Evolutionary conservation across 2,797 vertebrate species (phyloP).

Genomic region (Galago senegalensis): DNA sequence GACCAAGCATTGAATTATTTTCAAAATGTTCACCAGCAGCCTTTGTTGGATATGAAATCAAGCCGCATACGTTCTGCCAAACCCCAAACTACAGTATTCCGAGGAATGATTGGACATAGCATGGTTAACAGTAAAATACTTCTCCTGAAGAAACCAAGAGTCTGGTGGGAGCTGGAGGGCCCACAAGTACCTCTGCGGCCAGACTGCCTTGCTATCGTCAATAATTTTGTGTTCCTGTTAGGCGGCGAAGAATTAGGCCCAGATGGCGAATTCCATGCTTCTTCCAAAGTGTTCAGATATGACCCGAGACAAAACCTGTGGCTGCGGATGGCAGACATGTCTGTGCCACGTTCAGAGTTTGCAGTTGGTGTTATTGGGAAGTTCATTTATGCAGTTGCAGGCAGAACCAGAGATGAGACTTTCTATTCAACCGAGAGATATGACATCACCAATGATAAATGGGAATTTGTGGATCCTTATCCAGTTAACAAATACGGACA

Average conservation of each 20-base stretch:
- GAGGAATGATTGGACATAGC: slow-evolving; percentile 99
- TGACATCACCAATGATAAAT: slow-evolving; percentile 98
- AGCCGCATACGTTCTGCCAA: slow-evolving; percentile 98
- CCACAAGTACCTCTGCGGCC: slow-evolving; percentile 98
- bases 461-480: slow-evolving; percentile 99
- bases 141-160: slow-evolving; percentile 97
- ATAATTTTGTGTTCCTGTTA: slow-evolving; percentile 98
- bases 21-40: slow-evolving; percentile 97
- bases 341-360: slow-evolving; percentile 98
- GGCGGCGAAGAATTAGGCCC: slow-evolving; percentile 98
- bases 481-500: slow-evolving; percentile 99
- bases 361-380: slow-evolving; percentile 98
- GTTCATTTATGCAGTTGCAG: slow-evolving; percentile 98
- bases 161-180: slow-evolving; percentile 99
- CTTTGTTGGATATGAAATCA: slow-evolving; percentile 96
- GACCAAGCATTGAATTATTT: slow-evolving; percentile 98
- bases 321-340: slow-evolving; percentile 99
- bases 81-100: slow-evolving; percentile 98
- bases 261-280: slow-evolving; percentile 98
- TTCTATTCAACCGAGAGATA: slow-evolving; percentile 99
- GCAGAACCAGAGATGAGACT: slow-evolving; percentile 98
- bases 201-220: slow-evolving; percentile 98
- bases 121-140: slow-evolving; percentile 99
- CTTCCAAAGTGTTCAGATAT: slow-evolving; percentile 99
- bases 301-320: slow-evolving; percentile 98